Evolutionary conservation across 2,797 vertebrate genomes (phyloP).

Genomic region (Amphiprion clarkii): DNA sequence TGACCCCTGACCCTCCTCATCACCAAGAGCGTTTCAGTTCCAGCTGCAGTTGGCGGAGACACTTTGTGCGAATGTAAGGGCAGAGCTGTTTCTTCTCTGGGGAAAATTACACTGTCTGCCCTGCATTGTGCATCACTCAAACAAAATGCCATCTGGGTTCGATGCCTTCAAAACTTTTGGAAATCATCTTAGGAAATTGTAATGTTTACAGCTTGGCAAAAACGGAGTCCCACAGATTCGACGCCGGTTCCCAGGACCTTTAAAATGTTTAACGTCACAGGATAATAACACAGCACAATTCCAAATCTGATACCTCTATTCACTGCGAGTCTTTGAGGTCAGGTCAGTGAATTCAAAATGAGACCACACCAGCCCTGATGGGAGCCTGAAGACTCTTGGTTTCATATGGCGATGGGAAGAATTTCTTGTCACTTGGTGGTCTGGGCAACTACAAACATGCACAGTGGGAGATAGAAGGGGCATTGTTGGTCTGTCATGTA

Average conservation of each 20-base stretch:
- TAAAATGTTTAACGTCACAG: constrained; percentile 26
- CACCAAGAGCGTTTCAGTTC: constrained; percentile 4
- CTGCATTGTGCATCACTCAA: constrained; percentile 4
- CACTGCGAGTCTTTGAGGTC: constrained; percentile 46
- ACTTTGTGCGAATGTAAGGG: constrained; percentile 5
- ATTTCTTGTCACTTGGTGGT: constrained; percentile 57
- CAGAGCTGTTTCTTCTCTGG: constrained; percentile 9
- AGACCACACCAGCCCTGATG: constrained; percentile 40
- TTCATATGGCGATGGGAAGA: constrained; percentile 53
- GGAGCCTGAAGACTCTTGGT: constrained; percentile 40
- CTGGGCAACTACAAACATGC: constrained; percentile 37
- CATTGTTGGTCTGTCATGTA: constrained; percentile 52
- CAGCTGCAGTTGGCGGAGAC: constrained; percentile 9
- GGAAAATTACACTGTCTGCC: neutral
- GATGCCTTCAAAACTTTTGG: constrained; percentile 29
- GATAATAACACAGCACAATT: constrained; percentile 36
- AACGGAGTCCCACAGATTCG: constrained; percentile 24
- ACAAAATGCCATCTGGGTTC: constrained; percentile 22
- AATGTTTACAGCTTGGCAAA: constrained; percentile 41
- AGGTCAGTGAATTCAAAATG: constrained; percentile 44
- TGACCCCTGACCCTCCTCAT: constrained; percentile 12
- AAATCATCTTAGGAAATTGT: constrained; percentile 23
- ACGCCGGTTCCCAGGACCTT: constrained; percentile 43
- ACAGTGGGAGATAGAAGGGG: constrained; percentile 41
- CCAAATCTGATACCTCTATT: constrained; percentile 48